phyloP scores from a whole-genome alignment of 1,140 invertebrate genomes.

The Micrasema longulum region DNA sequence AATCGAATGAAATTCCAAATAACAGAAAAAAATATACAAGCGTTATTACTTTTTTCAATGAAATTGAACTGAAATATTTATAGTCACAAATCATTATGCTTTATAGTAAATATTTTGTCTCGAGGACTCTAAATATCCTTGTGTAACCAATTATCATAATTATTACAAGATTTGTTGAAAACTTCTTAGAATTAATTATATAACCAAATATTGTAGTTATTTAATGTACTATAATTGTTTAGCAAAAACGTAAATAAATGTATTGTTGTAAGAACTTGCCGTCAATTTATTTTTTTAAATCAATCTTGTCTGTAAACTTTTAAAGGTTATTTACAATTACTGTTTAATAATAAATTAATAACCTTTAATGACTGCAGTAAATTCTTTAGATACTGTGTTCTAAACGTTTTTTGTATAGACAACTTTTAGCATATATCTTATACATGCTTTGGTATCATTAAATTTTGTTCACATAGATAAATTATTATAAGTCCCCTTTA shows the following conservation, averaged over 20 bases:
- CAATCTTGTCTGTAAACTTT: no score
- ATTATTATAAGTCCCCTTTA: no score
- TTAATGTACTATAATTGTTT: conserved; percentile 3
- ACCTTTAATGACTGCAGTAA: no score
- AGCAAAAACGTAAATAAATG: conserved; percentile 7
- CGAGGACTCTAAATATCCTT: conserved; percentile 22
- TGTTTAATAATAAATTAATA: no score
- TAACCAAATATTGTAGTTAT: conserved; percentile 22
- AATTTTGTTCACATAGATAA: no score
- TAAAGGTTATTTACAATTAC: no score
- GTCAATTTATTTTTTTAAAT: no score
- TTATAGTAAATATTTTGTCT: conserved; percentile 15
- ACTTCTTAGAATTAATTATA: conserved; percentile 19
- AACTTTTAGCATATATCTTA: no score
- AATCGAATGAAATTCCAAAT: conserved; percentile 57
- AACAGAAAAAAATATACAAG: conserved; percentile 7
- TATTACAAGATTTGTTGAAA: conserved; percentile 15
- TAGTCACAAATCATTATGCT: neutral
- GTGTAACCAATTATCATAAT: conserved; percentile 17
- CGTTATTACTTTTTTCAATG: conserved; percentile 26
- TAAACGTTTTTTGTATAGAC: no score
- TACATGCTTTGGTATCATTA: no score
- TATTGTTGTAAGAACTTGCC: no score
- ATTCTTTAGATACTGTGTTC: no score
- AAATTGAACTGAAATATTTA: conserved; percentile 27